Evolutionary conservation across 2,888 invertebrate genomes (phyloP).

Genomic region (Caenorhabditis plicata): DNA sequence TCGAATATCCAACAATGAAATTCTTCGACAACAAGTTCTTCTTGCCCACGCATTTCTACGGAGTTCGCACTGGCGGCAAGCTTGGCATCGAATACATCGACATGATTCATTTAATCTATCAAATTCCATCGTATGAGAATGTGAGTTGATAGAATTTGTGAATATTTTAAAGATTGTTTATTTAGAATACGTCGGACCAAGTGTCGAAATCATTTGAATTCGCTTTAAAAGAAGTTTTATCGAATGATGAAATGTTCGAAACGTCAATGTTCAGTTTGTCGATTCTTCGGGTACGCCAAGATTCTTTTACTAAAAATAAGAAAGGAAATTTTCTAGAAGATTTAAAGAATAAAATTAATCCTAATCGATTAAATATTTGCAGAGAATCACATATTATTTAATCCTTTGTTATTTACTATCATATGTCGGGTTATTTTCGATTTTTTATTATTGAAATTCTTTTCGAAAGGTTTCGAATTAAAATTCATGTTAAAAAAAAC

Average conservation of each 20-base stretch:
- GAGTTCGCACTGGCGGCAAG: constrained; percentile 46
- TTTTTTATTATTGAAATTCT: too few relatives aligned
- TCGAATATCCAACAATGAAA: constrained; percentile 63
- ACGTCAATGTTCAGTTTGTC: constrained; percentile 54
- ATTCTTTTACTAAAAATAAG: too few relatives aligned
- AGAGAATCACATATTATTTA: too few relatives aligned
- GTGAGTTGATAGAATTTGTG: constrained; percentile 12
- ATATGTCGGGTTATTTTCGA: too few relatives aligned
- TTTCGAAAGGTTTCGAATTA: too few relatives aligned
- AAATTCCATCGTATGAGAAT: constrained; percentile 50
- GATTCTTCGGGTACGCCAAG: constrained; percentile 50
- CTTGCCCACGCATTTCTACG: constrained; percentile 64
- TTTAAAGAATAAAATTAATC: too few relatives aligned
- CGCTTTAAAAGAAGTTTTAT: constrained; percentile 44
- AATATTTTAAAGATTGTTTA: not conserved
- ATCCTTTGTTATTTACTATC: too few relatives aligned
- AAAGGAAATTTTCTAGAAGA: too few relatives aligned
- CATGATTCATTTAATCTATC: constrained; percentile 61
- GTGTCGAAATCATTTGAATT: constrained; percentile 54
- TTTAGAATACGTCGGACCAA: constrained; percentile 57
- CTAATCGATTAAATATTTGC: too few relatives aligned
- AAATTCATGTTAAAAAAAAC: too few relatives aligned
- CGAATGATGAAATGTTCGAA: constrained; percentile 32
- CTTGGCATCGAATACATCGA: constrained; percentile 50
- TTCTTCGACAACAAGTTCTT: constrained; percentile 64